Evolutionary conservation across 2,888 invertebrate species (phyloP), one percentile per base, ranked within the genome.

Genomic region (Schrankia costaestrigalis): DNA sequence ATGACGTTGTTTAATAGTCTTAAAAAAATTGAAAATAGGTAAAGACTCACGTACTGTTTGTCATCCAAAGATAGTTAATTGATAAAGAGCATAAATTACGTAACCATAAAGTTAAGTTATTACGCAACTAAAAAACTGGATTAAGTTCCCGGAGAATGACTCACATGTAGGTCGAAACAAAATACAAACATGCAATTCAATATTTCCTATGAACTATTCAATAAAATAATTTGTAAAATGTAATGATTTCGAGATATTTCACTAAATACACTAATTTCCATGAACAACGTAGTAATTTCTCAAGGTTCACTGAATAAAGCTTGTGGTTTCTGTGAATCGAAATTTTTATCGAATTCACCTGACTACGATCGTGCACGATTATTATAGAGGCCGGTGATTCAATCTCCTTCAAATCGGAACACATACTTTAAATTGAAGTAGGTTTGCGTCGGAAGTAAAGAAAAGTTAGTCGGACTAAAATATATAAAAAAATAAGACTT

Each of bases 361-460:
- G 34, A 44, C 14, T 30, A 32, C 32, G 47, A 46, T 56, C 37
- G 46, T 47, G 44, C 50, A 41, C 38, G 50, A 46, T 44, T 46
- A 48, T 32, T 13, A 11, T 62, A 63, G 71, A 76, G 76, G 78
- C 53, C 76, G 63, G 62, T 72, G 71, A 72, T 60, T 74, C 71
- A 73, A 61, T 45, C 47, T 56, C 63, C 67, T 56, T 49, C 26
- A 34, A 53, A n/a, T n/a, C n/a, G n/a, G n/a, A n/a, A n/a, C n/a
- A n/a, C n/a, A n/a, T n/a, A n/a, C n/a, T n/a, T n/a, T n/a, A n/a
- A n/a, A n/a, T n/a, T n/a, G n/a, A n/a, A n/a, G n/a, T n/a, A n/a
- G n/a, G n/a, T n/a, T n/a, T n/a, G n/a, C n/a, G n/a, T n/a, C n/a
- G n/a, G n/a, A n/a, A n/a, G n/a, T n/a, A n/a, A n/a, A n/a, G n/a